These are phyloP conservation scores for Hydraecia micacea DNA, from an alignment of 2,888 invertebrate genomes.

Conservation along the genomic window DNA sequence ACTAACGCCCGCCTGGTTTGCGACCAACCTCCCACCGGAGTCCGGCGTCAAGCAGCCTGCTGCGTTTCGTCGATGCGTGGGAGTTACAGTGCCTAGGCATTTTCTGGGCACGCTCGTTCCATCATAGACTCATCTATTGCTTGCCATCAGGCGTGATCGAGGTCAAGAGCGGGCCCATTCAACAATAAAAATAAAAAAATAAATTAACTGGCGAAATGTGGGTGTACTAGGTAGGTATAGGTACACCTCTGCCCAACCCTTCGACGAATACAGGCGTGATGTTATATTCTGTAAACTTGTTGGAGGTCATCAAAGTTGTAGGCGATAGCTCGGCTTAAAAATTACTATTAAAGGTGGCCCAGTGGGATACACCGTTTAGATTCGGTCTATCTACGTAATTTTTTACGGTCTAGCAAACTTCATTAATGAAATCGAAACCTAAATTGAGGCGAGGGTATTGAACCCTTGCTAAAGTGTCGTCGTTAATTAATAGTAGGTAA, in stretches of 20 bases:
- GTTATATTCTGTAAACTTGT: not conserved
- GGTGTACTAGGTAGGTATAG: not conserved
- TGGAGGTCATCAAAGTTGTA: not conserved
- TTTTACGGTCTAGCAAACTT: slow-evolving; percentile 11
- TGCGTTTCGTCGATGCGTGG: too few relatives aligned
- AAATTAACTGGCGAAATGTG: not conserved
- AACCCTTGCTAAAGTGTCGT: slow-evolving; percentile 11
- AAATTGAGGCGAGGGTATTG: slow-evolving; percentile 21
- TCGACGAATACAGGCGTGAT: not conserved
- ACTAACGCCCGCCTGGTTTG: too few relatives aligned
- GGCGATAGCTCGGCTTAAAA: too few relatives aligned
- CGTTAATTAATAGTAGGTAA: not conserved
- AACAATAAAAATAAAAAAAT: too few relatives aligned
- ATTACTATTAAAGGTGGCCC: not conserved
- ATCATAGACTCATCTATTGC: too few relatives aligned
- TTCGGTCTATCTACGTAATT: too few relatives aligned
- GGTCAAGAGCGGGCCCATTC: too few relatives aligned
- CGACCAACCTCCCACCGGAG: too few relatives aligned
- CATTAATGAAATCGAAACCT: slow-evolving; percentile 35
- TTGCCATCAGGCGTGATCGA: too few relatives aligned
- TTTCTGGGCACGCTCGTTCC: too few relatives aligned
- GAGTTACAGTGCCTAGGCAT: too few relatives aligned
- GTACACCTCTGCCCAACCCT: not conserved
- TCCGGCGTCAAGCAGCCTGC: too few relatives aligned
- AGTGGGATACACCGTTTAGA: not conserved